These are phyloP conservation scores for Lithophane ornitopus DNA, from an alignment of 2,888 invertebrate genomes.

Conservation along the genomic window DNA sequence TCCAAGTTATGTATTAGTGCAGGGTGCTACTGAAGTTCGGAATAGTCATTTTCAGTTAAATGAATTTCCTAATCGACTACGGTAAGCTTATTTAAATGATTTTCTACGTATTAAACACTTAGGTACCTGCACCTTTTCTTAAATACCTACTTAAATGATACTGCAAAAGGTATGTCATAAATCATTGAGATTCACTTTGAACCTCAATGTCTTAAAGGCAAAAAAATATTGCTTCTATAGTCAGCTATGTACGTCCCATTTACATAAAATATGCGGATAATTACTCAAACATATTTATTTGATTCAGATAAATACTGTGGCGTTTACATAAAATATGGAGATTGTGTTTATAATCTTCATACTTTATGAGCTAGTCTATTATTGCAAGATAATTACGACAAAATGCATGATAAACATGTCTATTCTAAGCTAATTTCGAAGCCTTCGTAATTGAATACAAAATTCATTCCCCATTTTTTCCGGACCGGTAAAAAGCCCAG, in stretches of 20 bases:
- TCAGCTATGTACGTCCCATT: background rate
- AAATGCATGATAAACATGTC: slow-evolving; percentile 1
- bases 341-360: slow-evolving; percentile 32
- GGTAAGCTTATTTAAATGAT: background rate
- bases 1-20: background rate
- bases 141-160: background rate
- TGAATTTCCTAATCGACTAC: background rate
- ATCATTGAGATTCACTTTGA: too few relatives aligned
- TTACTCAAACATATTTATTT: slow-evolving; percentile 43
- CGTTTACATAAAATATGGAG: slow-evolving; percentile 37
- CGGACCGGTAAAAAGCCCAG: slow-evolving; percentile 2
- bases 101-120: background rate
- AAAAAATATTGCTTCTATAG: background rate
- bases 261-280: slow-evolving; percentile 24
- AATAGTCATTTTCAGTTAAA: background rate
- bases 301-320: slow-evolving; percentile 8
- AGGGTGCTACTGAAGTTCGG: background rate
- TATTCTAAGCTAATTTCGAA: background rate
- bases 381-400: slow-evolving; percentile 15
- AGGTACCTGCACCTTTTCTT: background rate
- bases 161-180: too few relatives aligned
- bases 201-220: background rate
- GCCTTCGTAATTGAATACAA: background rate
- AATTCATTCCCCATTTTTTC: slow-evolving; percentile 20
- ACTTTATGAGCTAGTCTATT: slow-evolving; percentile 18